These are phyloP conservation scores for Electrophaes corylata DNA, from an alignment of 2,888 invertebrate species.

Conservation along the genomic window DNA sequence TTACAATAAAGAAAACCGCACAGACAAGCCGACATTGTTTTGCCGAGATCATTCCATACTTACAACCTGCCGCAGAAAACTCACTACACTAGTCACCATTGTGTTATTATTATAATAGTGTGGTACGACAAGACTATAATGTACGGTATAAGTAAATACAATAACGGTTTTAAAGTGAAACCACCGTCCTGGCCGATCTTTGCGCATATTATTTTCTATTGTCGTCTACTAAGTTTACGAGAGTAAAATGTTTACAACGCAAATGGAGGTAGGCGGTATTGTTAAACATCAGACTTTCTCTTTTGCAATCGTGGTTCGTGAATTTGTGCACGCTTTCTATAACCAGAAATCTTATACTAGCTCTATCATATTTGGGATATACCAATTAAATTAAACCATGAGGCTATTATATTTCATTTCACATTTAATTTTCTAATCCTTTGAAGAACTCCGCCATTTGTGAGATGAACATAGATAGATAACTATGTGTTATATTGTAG, in stretches of 20 bases:
- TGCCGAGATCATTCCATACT: constrained; percentile 39
- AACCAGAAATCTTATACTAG: constrained; percentile 5
- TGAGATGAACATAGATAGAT: no score
- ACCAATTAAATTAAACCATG: no score
- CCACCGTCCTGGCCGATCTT: constrained; percentile 41
- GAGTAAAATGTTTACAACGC: constrained; percentile 28
- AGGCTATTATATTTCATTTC: no score
- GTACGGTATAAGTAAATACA: constrained; percentile 40
- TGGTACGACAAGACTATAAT: constrained; percentile 38
- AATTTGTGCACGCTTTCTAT: constrained; percentile 44
- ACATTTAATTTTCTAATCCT: no score
- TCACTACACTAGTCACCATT: constrained; percentile 43
- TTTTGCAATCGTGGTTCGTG: constrained; percentile 44
- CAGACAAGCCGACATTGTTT: constrained; percentile 30
- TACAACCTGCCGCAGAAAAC: constrained; percentile 48
- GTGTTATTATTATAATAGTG: constrained; percentile 55
- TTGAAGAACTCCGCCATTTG: no score
- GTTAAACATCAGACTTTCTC: constrained; percentile 52
- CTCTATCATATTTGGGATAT: neutral
- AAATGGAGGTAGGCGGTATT: constrained; percentile 37
- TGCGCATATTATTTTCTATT: constrained; percentile 24
- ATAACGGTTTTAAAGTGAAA: constrained; percentile 51
- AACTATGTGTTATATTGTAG: no score
- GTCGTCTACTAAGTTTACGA: constrained; percentile 25
- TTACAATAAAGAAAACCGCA: neutral